Evolutionary conservation across 2,888 invertebrate genomes (phyloP).

Genomic region (Xylophagus ater): DNA sequence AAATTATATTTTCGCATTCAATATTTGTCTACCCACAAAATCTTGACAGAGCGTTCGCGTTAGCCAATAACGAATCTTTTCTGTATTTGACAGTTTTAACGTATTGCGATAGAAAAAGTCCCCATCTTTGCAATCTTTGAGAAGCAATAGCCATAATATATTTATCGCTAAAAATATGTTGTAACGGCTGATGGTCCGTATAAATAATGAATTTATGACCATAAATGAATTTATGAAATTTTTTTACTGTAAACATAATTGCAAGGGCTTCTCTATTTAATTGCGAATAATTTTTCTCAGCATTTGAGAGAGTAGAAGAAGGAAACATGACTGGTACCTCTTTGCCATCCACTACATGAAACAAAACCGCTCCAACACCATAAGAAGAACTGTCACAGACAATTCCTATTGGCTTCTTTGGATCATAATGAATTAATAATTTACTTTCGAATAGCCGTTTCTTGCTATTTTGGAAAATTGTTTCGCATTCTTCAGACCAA

Average conservation of each 20-base stretch:
- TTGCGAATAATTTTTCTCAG: too few species aligned
- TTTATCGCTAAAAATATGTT: conserved; percentile 18
- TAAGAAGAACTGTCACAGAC: conserved; percentile 10
- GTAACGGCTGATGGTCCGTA: conserved; percentile 19
- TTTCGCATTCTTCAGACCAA: too few species aligned
- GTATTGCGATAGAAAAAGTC: conserved; percentile 11
- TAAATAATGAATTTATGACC: conserved; percentile 23
- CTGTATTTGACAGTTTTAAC: conserved; percentile 12
- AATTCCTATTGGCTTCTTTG: conserved; percentile 5
- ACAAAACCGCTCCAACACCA: conserved; percentile 8
- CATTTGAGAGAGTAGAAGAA: conserved; percentile 9
- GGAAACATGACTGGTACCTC: conserved; percentile 10
- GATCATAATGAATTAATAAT: conserved; percentile 11
- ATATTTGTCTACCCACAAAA: conserved; percentile 11
- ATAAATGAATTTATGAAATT: conserved; percentile 25
- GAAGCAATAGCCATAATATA: conserved; percentile 11
- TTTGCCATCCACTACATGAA: conserved; percentile 6
- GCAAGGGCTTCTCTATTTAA: conserved; percentile 14
- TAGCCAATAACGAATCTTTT: conserved; percentile 11
- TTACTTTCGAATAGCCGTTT: too few species aligned
- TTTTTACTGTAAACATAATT: conserved; percentile 15
- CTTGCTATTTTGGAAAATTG: too few species aligned
- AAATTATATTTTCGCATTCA: conserved; percentile 7
- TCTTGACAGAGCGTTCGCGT: conserved; percentile 14
- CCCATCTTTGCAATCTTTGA: conserved; percentile 12